A percentile compares a stretch with the other conserved stretches of the same genome.
Conservation (phyloP, 1,140 invertebrate species). For the Diorhabda elongata region DNA sequence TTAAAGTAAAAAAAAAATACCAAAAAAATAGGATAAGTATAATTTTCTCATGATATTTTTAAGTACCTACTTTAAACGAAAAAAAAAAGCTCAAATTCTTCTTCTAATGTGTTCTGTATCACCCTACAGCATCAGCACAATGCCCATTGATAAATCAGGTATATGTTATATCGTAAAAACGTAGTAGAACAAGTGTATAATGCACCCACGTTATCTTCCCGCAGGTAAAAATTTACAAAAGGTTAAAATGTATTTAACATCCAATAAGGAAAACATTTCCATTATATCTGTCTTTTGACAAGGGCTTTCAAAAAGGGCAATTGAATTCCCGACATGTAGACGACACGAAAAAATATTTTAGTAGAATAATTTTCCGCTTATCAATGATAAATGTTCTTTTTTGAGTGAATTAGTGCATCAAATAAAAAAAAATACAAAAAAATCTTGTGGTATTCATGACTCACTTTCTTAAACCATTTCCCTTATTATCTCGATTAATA, state of each 20-base stretch:
- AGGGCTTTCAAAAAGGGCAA: conserved; percentile 12
- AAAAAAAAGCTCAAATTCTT: not conserved
- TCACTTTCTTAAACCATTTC: no score
- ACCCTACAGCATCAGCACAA: not conserved
- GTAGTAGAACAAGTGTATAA: conserved; percentile 13
- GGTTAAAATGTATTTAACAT: conserved; percentile 15
- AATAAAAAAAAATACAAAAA: no score
- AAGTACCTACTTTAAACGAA: no score
- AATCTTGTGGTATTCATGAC: no score
- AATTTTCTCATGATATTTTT: no score
- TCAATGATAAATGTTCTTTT: no score
- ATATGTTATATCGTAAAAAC: conserved; percentile 5
- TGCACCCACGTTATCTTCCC: conserved; percentile 8
- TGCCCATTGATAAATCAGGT: conserved; percentile 9
- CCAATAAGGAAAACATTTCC: conserved; percentile 16
- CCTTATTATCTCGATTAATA: no score
- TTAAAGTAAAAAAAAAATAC: no score
- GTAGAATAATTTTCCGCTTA: no score
- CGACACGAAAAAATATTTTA: not conserved
- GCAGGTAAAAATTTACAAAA: conserved; percentile 15
- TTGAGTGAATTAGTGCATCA: no score
- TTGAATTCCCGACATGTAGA: conserved; percentile 8
- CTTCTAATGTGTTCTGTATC: not conserved
- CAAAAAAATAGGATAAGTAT: no score
- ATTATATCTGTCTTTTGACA: conserved; percentile 15